A percentile compares a stretch with the other conserved stretches of the same genome.
These are phyloP conservation scores for Calcarius lapponicus DNA, from an alignment of 2,797 vertebrate genomes.

Conservation along the genomic window DNA sequence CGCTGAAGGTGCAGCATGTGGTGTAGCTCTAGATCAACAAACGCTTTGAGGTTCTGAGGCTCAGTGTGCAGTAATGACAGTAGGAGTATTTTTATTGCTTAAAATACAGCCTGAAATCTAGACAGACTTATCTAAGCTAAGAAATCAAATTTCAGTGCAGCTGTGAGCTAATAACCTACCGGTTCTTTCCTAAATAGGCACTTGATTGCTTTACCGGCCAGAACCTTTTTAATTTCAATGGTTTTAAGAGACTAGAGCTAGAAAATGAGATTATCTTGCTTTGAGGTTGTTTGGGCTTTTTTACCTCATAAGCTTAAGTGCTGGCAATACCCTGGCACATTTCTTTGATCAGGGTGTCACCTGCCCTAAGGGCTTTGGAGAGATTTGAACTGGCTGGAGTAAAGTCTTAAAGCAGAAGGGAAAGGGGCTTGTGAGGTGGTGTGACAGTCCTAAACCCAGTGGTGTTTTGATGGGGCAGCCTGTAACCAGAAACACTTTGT, in stretches of 20 bases:
- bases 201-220: not conserved
- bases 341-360: not conserved
- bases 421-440: not conserved
- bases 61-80: not conserved
- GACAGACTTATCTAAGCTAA: not conserved
- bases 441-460: not conserved
- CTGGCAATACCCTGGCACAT: not conserved
- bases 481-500: not conserved
- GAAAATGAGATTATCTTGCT: not conserved
- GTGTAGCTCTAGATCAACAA: not conserved
- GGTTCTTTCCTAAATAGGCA: not conserved
- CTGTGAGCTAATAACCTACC: not conserved
- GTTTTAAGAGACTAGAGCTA: not conserved
- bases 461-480: not conserved
- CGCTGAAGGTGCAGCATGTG: not conserved
- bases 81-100: not conserved
- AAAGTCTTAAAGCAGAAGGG: not conserved
- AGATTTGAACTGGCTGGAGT: not conserved
- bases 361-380: not conserved
- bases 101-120: not conserved
- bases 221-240: not conserved
- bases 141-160: not conserved
- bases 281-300: not conserved
- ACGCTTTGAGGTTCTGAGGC: not conserved
- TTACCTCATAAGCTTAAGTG: not conserved